A percentile compares a stretch with the other conserved stretches of the same genome.
phyloP scores from a whole-genome alignment of 2,888 invertebrate genomes.

The Chymomyza amoena region DNA sequence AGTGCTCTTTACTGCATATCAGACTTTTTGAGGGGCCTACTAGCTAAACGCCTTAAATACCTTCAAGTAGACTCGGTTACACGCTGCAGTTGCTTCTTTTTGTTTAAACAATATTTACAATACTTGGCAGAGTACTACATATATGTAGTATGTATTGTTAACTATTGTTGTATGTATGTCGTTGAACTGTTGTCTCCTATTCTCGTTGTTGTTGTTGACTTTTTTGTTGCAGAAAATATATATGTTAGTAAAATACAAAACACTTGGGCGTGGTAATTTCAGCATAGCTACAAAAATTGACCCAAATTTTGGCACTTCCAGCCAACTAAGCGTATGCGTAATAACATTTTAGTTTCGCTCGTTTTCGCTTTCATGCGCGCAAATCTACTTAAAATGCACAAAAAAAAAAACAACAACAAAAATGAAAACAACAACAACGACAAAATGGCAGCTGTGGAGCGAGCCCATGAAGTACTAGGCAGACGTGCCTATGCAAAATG shows the following conservation, averaged over 20 bases:
- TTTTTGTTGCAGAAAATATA: conserved; percentile 9
- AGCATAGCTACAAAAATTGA: conserved; percentile 43
- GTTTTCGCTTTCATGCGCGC: conserved; percentile 70
- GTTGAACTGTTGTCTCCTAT: conserved; percentile 42
- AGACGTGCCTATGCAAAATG: conserved; percentile 70
- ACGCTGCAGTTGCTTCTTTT: conserved; percentile 30
- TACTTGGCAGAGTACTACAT: not conserved
- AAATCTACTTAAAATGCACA: conserved; percentile 52
- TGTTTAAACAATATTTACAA: conserved; percentile 24
- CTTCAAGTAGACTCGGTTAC: not conserved
- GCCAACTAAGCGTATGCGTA: conserved; percentile 65
- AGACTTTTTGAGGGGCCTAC: not conserved
- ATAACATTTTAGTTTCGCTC: conserved; percentile 68
- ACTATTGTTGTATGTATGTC: conserved; percentile 36
- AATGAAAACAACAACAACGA: conserved; percentile 13
- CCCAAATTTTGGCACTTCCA: conserved; percentile 46
- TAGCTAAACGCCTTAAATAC: not conserved
- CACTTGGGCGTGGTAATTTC: conserved; percentile 31
- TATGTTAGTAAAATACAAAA: conserved; percentile 22
- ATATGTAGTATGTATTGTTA: conserved; percentile 6
- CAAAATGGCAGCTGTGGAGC: not conserved
- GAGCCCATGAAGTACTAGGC: not conserved
- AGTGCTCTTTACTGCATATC: not conserved
- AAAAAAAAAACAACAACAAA: conserved; percentile 16
- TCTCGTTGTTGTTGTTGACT: not conserved